Evolutionary conservation across 2,888 invertebrate genomes (phyloP), one percentile per base, ranked within the genome.

Genomic region (Diploptera punctata): DNA sequence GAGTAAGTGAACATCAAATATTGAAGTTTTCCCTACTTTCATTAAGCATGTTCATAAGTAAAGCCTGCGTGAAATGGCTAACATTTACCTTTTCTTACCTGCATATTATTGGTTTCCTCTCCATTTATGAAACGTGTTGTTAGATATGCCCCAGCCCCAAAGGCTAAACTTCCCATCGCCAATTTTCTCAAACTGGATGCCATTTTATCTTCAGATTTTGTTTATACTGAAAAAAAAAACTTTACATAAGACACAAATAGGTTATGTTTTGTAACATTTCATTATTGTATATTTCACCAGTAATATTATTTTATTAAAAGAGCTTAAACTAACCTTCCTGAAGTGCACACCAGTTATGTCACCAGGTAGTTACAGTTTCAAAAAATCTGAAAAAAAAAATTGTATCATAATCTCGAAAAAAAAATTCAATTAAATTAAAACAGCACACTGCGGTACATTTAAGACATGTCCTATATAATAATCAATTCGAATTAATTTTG

Each of bases 71-170:
- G n/a, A n/a, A n/a, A n/a, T n/a, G n/a, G n/a, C n/a, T 52, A 1
- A 44, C 57, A 65, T 38, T 31, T 18, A 33, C 19, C 57, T 49
- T 60, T 68, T 54, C 70, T 70, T 47, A 68, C 67, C 68, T 71
- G 47, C 26, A 70, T 65, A n/a, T n/a, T n/a, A n/a, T n/a, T n/a
- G 60, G 67, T 71, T 44, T 70, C 69, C 9, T 79, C 78, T 62
- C 77, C 77, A 26, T 74, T 77, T 33, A 80, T 67, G 61, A 80
- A 38, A 78, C 78, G 79, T 73, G 80, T 76, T 4, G 79, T 77
- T 4, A 80, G 57, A 62, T 78, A 77, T 13, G 79, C 79, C 21
- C 80, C 78, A 57, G 79, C 77, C 26, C 80, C 80, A 68, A 80
- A 75, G 21, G 78, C 78, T 7, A 79, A 60, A 18, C 79, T 78